Evolutionary conservation across 37 sponge, comb jelly and placozoan genomes (phyloP).

Genomic region (Axinella damicornis): DNA sequence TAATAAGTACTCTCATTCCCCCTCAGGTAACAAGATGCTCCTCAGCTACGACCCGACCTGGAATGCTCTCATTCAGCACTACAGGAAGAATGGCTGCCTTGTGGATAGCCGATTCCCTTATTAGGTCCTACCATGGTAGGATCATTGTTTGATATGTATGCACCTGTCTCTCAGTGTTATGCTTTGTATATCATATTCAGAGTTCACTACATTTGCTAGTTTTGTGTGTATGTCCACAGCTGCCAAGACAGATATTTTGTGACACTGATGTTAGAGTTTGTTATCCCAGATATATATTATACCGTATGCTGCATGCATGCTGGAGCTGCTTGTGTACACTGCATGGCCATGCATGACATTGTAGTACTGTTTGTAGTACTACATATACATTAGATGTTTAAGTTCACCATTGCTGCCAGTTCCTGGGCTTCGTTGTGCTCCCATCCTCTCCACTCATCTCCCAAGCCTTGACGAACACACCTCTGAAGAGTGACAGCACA

Average conservation of each 20-base stretch:
- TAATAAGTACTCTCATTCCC: no score
- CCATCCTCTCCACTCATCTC: conserved; percentile 49
- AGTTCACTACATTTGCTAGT: no score
- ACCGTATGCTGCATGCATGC: no score
- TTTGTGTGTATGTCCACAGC: no score
- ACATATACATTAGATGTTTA: neutral
- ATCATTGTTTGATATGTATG: neutral
- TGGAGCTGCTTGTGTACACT: neutral
- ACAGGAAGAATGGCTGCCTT: conserved; percentile 6
- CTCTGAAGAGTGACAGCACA: neutral
- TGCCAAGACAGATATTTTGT: no score
- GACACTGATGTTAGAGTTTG: no score
- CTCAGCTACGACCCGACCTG: conserved; percentile 26
- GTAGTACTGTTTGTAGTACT: neutral
- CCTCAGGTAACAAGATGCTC: conserved; percentile 2
- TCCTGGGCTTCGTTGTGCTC: conserved; percentile 47
- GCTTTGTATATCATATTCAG: neutral
- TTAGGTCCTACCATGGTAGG: no score
- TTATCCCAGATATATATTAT: no score
- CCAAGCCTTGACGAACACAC: conserved; percentile 20
- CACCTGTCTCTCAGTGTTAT: neutral
- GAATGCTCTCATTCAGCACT: conserved; percentile 29
- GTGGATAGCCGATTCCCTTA: neutral
- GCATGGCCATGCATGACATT: neutral
- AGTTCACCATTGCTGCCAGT: conserved; percentile 4